Conservation (phyloP, 2,113 vertebrate species). For the Myotis yumanensis region DNA sequence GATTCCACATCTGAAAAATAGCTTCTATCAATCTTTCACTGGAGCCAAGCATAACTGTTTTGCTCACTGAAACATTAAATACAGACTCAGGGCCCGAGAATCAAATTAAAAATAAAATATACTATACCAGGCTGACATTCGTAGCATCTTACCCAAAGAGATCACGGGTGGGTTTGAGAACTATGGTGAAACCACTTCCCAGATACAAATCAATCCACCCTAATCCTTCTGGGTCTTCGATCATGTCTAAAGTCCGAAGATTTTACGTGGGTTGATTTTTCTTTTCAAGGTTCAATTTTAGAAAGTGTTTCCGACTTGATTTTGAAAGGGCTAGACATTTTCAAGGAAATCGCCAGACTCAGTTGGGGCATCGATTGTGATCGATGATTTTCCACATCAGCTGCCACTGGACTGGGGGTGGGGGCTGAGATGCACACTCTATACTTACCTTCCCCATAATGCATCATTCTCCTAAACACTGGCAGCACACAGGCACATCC, state of each 20-base stretch:
- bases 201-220: constrained; percentile 32
- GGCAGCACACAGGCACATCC: constrained; percentile 79
- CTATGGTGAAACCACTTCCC: background rate
- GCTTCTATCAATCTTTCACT: constrained; percentile 84
- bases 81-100: constrained; percentile 65
- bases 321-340: constrained; percentile 48
- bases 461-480: constrained; percentile 76
- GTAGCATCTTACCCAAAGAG: constrained; percentile 46
- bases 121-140: constrained; percentile 68
- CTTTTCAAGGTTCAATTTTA: constrained; percentile 38
- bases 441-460: constrained; percentile 77
- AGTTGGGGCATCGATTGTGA: background rate
- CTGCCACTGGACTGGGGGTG: background rate
- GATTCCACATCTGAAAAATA: constrained; percentile 85
- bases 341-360: background rate
- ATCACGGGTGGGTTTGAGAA: background rate
- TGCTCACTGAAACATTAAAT: constrained; percentile 85
- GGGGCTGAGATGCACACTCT: background rate
- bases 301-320: constrained; percentile 48
- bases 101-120: constrained; percentile 79
- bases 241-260: constrained; percentile 34
- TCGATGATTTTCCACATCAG: background rate
- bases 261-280: constrained; percentile 9
- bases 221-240: background rate
- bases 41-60: constrained; percentile 81